phyloP scores from a whole-genome alignment of 2,888 invertebrate species.

The Hypercompe scribonia region DNA sequence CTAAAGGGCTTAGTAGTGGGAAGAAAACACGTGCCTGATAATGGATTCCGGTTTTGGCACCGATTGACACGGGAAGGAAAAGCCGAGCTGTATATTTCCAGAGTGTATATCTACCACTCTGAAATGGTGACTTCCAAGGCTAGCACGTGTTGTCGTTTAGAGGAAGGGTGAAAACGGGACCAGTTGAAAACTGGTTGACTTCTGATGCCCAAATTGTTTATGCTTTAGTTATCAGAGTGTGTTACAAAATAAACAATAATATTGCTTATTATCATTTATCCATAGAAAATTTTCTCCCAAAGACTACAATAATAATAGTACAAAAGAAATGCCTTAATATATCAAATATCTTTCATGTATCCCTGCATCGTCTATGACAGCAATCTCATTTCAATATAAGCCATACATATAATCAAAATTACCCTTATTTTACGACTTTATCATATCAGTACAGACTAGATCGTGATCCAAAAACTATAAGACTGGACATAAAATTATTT shows the following conservation, averaged over 20 bases:
- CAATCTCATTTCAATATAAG: neutral
- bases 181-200: no score
- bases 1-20: no score
- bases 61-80: no score
- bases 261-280: neutral
- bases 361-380: neutral
- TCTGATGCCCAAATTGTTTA: neutral
- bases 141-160: no score
- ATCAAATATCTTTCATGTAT: neutral
- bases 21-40: no score
- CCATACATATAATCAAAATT: constrained; percentile 7
- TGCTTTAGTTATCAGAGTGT: neutral
- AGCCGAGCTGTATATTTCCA: no score
- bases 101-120: no score
- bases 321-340: neutral
- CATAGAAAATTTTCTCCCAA: neutral
- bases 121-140: no score
- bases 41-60: no score
- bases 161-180: no score
- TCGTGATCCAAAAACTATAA: constrained; percentile 20
- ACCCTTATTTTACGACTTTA: constrained; percentile 17
- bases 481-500: constrained; percentile 45
- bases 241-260: neutral
- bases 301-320: neutral
- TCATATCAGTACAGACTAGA: constrained; percentile 19